Evolutionary conservation across 2,113 vertebrate species (phyloP), one percentile per base, ranked within the genome.

Genomic region (Bubalus kerabau): DNA sequence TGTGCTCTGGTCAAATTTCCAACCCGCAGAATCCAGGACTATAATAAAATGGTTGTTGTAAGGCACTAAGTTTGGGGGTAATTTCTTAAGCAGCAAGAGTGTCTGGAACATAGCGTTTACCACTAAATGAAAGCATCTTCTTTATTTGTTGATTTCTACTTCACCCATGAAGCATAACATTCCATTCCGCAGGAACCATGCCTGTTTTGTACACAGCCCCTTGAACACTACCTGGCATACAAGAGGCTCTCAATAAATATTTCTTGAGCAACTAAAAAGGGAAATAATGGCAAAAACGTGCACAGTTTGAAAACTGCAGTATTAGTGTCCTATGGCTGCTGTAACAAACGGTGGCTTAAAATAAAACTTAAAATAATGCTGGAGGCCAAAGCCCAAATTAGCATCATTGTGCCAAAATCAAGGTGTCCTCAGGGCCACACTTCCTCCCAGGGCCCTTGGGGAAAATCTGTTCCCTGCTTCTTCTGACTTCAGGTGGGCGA

Each of bases 11-110:
- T 32, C 57, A 32, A 32, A 52, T 2, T 24, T 56, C 19, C 21
- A 59, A 36, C 23, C 48, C 15, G 7, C 23, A 67, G 67, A 46
- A 36, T 3, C 64, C 17, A 28, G 14, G 17, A 60, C n/a, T 5
- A 2, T 3, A 1, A 43, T 1, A 8, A 48, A 16, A 28, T 6
- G 48, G 56, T 5, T 14, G 21, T 30, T 13, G 48, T 30, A 28
- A 76, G 60, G 57, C 48, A 36, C 6, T 0, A 40, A n/a, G 24
- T 43, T 24, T n/a, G 14, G 23, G 23, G 32, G 12, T 16, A 7
- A 36, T 21, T 90, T 87, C 19, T 82, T 56, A 59, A 2, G 43
- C 12, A 43, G 54, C 43, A 30, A 17, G 6, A 54, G 32, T 2
- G 6, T 43, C 40, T 12, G 56, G 54, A n/a, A 40, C 74, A 30